Base-by-base conservation (phyloP, 2,888 invertebrate species). In the Ditula angustiorana region DNA sequence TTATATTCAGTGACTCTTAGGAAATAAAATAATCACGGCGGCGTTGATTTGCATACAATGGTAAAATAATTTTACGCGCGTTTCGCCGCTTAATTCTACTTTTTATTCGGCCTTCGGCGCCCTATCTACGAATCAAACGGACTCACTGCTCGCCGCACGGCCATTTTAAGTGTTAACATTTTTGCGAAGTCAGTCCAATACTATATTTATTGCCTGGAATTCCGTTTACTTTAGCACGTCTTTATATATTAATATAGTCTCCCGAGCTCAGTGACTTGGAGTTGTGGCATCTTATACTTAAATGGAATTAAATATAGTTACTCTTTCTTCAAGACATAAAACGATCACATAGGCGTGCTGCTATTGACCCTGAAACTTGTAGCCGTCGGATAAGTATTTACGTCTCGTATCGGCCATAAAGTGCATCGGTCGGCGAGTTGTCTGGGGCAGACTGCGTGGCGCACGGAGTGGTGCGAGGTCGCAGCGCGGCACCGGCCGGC, bases 31-130 rank as follows among this genome's bases (percentile, higher is more conserved):
- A 92, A 92, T 92, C 92, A 92, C 91, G 79, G 85, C 87, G 78
- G 83, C 84, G 81, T 85, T 76, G 86, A 92, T 92, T 92, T 92
- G 92, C 92, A 92, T 92, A 92, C 92, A 92, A 92, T 92, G 92
- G 92, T 90, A 92, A 92, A 92, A 92, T 92, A 92, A 92, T 92
- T 92, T 92, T 92, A 92, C 92, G 92, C 92, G 92, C 89, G 91
- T 92, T 91, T 90, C 89, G 88, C 87, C 87, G 90, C 83, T 92
- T 91, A 90, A 90, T 90, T 92, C 84, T 91, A 88, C 89, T 91
- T 92, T 92, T 92, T 92, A 89, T 92, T 88, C 85, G 85, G 85
- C 83, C 86, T 90, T 89, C 86, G 84, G 86, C 85, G 85, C 83
- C 88, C 88, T 92, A 92, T 92, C 92, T 92, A 92, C 89, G 91